Conservation (phyloP, 1,140 invertebrate species). For the Paraescarpia echinospica region DNA sequence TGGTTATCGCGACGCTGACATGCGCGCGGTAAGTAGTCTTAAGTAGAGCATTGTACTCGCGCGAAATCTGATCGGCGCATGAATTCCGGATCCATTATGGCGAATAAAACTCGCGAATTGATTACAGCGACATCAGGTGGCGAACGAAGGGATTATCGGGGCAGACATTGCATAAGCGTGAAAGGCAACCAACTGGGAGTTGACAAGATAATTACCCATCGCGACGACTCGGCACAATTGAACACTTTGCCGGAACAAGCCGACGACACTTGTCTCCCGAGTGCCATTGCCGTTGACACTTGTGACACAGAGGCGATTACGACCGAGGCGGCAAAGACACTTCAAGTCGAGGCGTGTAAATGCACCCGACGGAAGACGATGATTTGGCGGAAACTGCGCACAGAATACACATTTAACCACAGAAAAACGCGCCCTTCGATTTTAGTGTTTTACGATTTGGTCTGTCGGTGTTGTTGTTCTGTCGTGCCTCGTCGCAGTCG, state of each 20-base stretch:
- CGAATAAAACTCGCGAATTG: not conserved
- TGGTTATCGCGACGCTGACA: not conserved
- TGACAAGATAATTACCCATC: conserved; percentile 5
- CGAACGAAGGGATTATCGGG: not conserved
- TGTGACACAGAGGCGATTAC: not conserved
- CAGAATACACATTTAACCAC: not conserved
- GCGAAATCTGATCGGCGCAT: not conserved
- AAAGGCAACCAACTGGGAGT: not conserved
- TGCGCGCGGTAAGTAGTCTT: not conserved
- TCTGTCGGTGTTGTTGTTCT: no score
- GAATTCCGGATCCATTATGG: not conserved
- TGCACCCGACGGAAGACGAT: not conserved
- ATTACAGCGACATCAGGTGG: conserved; percentile 3
- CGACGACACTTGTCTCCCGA: not conserved
- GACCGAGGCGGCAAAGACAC: not conserved
- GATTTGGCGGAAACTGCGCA: not conserved
- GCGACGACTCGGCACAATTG: not conserved
- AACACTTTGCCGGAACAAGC: not conserved
- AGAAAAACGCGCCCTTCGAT: no score
- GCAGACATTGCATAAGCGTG: not conserved
- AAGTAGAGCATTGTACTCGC: not conserved
- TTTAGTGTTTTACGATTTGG: no score
- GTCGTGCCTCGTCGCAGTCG: no score
- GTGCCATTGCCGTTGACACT: not conserved
- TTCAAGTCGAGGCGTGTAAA: not conserved